Conservation (phyloP, 2,888 invertebrate species). For the Diarsia rubi region DNA sequence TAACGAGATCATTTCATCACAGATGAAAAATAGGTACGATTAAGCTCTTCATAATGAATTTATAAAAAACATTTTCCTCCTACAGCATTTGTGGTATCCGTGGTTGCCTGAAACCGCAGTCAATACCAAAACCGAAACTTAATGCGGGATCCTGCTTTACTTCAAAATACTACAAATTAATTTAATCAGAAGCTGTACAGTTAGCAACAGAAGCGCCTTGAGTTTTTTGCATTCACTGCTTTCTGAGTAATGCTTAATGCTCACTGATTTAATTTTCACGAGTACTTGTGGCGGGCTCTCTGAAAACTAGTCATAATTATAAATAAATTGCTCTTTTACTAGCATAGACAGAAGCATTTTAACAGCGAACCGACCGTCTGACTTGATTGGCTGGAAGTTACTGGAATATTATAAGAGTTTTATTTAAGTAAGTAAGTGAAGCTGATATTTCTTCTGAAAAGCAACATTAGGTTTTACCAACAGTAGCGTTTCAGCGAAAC, state of each 20-base stretch:
- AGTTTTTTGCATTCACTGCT: slow-evolving; percentile 26
- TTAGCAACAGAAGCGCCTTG: slow-evolving; percentile 22
- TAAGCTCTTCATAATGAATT: slow-evolving; percentile 24
- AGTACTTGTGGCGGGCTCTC: slow-evolving; percentile 17
- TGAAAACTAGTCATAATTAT: slow-evolving; percentile 29
- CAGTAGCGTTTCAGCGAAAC: neutral
- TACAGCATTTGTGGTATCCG: slow-evolving; percentile 40
- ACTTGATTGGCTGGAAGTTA: slow-evolving; percentile 20
- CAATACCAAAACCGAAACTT: slow-evolving; percentile 49
- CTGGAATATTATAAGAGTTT: slow-evolving; percentile 19
- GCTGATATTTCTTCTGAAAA: neutral
- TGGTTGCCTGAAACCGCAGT: slow-evolving; percentile 28
- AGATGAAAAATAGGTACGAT: slow-evolving; percentile 4
- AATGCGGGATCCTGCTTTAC: slow-evolving; percentile 38
- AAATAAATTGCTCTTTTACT: slow-evolving; percentile 47
- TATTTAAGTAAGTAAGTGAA: neutral
- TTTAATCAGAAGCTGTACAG: slow-evolving; percentile 23
- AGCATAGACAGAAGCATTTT: slow-evolving; percentile 31
- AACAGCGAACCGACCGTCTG: neutral
- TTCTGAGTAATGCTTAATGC: slow-evolving; percentile 33
- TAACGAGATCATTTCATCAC: slow-evolving; percentile 1
- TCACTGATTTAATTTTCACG: slow-evolving; percentile 43
- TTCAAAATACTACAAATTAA: slow-evolving; percentile 49
- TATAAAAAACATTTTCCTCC: slow-evolving; percentile 14
- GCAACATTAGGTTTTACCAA: neutral